phyloP scores from a whole-genome alignment of 1,140 invertebrate species.

The Drosophila navojoa region DNA sequence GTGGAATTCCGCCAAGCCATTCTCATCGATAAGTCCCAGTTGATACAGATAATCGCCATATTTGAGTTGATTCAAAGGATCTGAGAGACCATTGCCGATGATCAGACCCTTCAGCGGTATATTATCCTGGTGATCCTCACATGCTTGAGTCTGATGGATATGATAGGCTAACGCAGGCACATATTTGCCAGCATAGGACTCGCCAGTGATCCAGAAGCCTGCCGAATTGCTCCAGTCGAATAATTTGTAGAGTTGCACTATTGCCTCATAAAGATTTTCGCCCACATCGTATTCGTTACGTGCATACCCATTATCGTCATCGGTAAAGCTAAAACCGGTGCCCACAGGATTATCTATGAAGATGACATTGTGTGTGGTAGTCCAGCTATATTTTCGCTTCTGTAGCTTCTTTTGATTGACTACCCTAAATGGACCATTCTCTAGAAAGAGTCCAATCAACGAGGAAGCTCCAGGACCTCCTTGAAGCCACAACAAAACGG shows the following conservation, averaged over 20 bases:
- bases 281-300: constrained; percentile 88
- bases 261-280: constrained; percentile 86
- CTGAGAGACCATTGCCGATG: constrained; percentile 93
- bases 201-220: constrained; percentile 91
- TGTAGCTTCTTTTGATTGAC: constrained; percentile 85
- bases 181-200: constrained; percentile 94
- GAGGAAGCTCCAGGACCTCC: constrained; percentile 91
- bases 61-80: constrained; percentile 90
- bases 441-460: constrained; percentile 91
- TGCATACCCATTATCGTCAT: constrained; percentile 86
- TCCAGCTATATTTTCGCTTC: constrained; percentile 89
- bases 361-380: constrained; percentile 88
- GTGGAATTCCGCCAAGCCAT: constrained; percentile 86
- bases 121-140: constrained; percentile 66
- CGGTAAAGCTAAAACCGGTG: constrained; percentile 90
- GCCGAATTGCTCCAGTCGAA: constrained; percentile 87
- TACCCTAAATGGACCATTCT: constrained; percentile 91
- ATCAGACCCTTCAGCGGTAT: constrained; percentile 88
- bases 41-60: constrained; percentile 93
- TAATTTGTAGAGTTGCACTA: constrained; percentile 89
- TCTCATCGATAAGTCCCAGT: constrained; percentile 89
- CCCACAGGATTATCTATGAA: constrained; percentile 96
- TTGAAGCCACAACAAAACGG: constrained; percentile 93
- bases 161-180: constrained; percentile 90
- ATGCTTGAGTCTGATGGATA: constrained; percentile 86